Percentiles rank a stretch among this genome's conserved stretches.
These are phyloP conservation scores for Xerus inauris DNA, from an alignment of 2,113 vertebrate genomes.

Conservation along the genomic window DNA sequence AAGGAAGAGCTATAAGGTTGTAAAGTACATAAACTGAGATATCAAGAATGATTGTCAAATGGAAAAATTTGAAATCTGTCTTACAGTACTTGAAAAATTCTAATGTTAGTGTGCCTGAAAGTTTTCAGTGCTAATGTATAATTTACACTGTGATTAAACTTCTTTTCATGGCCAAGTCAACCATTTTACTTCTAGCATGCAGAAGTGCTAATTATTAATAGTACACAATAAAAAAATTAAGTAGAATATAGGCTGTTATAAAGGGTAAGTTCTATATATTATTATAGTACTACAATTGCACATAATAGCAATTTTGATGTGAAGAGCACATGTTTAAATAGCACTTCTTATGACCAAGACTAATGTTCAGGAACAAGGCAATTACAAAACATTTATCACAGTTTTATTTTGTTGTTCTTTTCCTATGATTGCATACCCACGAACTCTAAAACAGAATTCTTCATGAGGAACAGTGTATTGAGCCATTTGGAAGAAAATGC, in stretches of 20 bases:
- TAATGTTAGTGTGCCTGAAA: neutral
- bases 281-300: neutral
- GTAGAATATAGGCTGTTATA: neutral
- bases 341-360: neutral
- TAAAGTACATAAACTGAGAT: neutral
- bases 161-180: neutral
- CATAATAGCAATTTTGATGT: neutral
- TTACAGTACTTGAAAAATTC: neutral
- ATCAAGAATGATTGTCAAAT: neutral
- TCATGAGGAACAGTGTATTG: neutral
- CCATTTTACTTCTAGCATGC: neutral
- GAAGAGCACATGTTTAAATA: neutral
- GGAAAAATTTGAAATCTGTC: neutral
- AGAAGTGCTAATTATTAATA: slow-evolving; percentile 10
- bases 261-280: neutral
- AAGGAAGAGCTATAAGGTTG: neutral
- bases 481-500: neutral
- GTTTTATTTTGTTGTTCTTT: neutral
- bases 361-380: neutral
- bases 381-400: neutral
- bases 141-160: neutral
- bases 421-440: neutral
- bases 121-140: neutral
- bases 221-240: neutral
- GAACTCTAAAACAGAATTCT: neutral